Evolutionary conservation across 2,113 vertebrate genomes (phyloP), one percentile per base, ranked within the genome.

Genomic region (Bombycilla garrulus): DNA sequence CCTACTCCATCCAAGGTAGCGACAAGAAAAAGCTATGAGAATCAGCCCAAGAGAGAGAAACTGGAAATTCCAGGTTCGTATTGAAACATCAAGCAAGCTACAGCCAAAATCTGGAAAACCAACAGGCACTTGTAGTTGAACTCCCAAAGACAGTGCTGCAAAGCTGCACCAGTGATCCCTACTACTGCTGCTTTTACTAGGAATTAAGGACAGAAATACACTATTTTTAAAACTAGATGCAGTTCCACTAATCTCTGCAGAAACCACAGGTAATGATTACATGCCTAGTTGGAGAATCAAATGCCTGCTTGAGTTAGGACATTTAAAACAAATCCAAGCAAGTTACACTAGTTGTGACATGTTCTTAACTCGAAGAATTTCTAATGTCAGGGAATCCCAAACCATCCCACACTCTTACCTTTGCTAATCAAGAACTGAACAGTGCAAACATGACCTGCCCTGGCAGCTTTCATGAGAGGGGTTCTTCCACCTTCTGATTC

Each of bases 391-490:
- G 53, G 53, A 72, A 86, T 19, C 2, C 2, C 56, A 64, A 64
- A 28, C 22, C 29, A 64, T 38, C 21, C 44, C 28, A 50, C 31
- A 11, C 47, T 51, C 96, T 82, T 96, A 98, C 99, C 99, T 99
- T 99, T 99, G 97, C 99, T 99, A 97, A 99, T 99, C 95, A 99
- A 98, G 97, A 99, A 99, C 97, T 99, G 99, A 90, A 99, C 99
- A 91, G 99, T 99, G 96, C 99, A 99, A 97, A 99, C 98, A 96
- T 99, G 99, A 92, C 99, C 99, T 28, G 99, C 99, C 97, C 99
- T 99, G 70, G 99, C 99, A 86, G 99, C 99, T 98, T 99, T 99
- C 99, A 99, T 99, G 80, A 99, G 97, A 86, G 99, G 99, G 47
- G 99, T 99, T 95, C 99, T 98, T 80, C 99, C 99, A 81, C 99